Conservation (phyloP, 23 tunicate genomes). For the Halocynthia aurantium region DNA sequence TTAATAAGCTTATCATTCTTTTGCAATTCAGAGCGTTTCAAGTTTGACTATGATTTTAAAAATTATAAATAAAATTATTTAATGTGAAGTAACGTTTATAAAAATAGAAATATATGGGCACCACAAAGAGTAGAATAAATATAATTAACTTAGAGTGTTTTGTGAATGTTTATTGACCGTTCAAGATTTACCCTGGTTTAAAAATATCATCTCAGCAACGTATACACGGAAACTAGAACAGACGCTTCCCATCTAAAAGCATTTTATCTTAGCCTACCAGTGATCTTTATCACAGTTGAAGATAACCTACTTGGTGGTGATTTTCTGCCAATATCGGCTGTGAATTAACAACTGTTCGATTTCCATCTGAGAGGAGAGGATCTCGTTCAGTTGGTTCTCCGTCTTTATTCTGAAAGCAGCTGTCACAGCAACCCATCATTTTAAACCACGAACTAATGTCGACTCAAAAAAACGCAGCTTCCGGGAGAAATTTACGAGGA, state of each 20-base stretch:
- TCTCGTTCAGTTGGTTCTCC: slow-evolving; percentile 40
- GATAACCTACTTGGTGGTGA: neutral
- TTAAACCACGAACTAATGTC: too few relatives aligned
- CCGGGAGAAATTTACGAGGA: too few relatives aligned
- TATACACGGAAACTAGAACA: neutral
- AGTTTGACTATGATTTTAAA: neutral
- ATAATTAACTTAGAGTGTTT: too few relatives aligned
- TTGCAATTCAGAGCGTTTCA: neutral
- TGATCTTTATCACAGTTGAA: neutral
- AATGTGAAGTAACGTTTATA: too few relatives aligned
- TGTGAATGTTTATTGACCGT: too few relatives aligned
- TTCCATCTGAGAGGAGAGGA: slow-evolving; percentile 2
- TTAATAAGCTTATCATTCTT: neutral
- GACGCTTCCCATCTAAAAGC: neutral
- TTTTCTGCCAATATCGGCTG: neutral
- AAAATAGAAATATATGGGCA: too few relatives aligned
- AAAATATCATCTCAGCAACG: neutral
- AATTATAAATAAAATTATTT: too few relatives aligned
- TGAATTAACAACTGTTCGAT: slow-evolving; percentile 5
- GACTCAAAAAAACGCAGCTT: too few relatives aligned
- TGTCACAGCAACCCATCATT: slow-evolving; percentile 72
- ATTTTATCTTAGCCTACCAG: slow-evolving; percentile 21
- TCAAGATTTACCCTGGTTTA: neutral
- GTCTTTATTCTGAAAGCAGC: slow-evolving; percentile 59
- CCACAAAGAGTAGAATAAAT: too few relatives aligned